Evolutionary conservation across 64 coral and sea anemone species (phyloP).

Genomic region (Actinia equina): DNA sequence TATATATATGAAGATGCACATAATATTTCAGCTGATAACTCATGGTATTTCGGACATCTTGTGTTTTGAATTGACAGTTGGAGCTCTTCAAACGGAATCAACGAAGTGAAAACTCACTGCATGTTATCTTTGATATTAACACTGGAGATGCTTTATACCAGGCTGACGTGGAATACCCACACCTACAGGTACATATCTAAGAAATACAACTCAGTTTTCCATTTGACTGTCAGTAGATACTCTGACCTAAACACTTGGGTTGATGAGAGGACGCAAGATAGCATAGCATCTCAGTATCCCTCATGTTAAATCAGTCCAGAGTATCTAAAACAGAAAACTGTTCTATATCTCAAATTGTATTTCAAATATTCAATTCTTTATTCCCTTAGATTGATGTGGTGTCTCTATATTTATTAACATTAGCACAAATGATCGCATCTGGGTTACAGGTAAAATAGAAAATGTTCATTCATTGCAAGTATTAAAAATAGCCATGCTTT

Average conservation of each 20-base stretch:
- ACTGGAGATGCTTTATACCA: slow-evolving; percentile 73
- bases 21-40: too few relatives aligned
- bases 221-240: too few relatives aligned
- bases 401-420: slow-evolving; percentile 75
- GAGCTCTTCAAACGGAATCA: slow-evolving; percentile 96
- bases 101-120: slow-evolving; percentile 76
- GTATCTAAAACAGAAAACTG: too few relatives aligned
- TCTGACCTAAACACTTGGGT: too few relatives aligned
- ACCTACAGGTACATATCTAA: slow-evolving; percentile 48
- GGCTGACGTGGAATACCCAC: slow-evolving; percentile 73
- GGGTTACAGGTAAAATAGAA: slow-evolving; percentile 70
- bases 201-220: too few relatives aligned
- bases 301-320: too few relatives aligned
- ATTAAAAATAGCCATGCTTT: too few relatives aligned
- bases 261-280: too few relatives aligned
- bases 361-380: not conserved
- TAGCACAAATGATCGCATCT: slow-evolving; percentile 95
- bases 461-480: too few relatives aligned
- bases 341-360: too few relatives aligned
- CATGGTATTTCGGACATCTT: not conserved
- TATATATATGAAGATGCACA: too few relatives aligned
- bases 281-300: too few relatives aligned
- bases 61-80: slow-evolving; percentile 39
- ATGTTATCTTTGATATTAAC: slow-evolving; percentile 94
- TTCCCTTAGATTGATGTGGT: slow-evolving; percentile 90